Base-by-base conservation (phyloP, 1,140 invertebrate species). In the Eurosta solidaginis region DNA sequence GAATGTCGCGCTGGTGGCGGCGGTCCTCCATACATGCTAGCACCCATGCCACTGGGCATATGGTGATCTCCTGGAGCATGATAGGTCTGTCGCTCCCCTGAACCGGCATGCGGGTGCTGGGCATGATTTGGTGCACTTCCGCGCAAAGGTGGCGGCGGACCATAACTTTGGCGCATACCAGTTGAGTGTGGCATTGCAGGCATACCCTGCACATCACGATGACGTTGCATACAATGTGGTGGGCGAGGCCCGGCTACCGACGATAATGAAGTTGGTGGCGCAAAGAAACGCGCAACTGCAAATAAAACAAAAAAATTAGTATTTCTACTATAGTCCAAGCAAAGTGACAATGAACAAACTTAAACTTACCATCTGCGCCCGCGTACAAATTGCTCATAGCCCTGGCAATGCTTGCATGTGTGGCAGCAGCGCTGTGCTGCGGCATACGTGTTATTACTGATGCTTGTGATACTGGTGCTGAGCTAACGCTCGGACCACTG, bases 391-490 rank as follows among this genome's bases (percentile, higher is more conserved):
- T 73, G 25, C 36, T 44, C 49, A 75, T 42, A 17, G 73, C 44
- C 10, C 45, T 25, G 14, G 40, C 73, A 10, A 76, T 33, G 17
- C 76, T 59, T 6, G 49, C 80, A 45, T 81, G 81, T 0, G 81
- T 79, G 9, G 82, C 87, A 0, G 87, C 83, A 0, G 90, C 88
- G 45, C 91, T 89, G 0, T 89, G 88, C 73, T 92, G 91, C 45
- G 91, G 86, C 90, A 93, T 92, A 52, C 91, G 88, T 1, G 91
- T 92, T 20, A 92, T 92, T 1, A 92, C 91, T 25, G 91, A 92
- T 33, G 91, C 90, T 68, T 89, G 89, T 63, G 89, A 74, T 83
- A 73, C 81, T 82, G 81, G 80, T 1, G 20, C 49, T 12, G 75
- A 14, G n/a, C 44, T 45, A 2, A 10, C 50, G 47, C 14, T 42